Percentiles rank a stretch among this genome's conserved stretches.
phyloP scores from a whole-genome alignment of 2,113 vertebrate genomes.

The Ammodytes dubius region DNA sequence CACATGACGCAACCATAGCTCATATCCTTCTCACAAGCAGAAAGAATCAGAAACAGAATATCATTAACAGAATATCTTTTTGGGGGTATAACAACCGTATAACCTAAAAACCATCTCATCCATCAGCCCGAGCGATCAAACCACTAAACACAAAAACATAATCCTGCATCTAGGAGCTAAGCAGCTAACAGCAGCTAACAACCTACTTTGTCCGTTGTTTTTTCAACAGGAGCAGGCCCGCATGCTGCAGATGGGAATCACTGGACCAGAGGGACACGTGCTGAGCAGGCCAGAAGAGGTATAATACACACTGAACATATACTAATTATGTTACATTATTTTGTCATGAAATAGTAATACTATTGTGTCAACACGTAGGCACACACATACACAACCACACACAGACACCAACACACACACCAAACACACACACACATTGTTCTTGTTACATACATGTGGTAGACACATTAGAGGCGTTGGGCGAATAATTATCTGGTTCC shows the following conservation, averaged over 20 bases:
- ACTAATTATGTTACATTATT: background rate
- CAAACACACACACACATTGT: conserved; percentile 42
- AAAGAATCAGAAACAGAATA: conserved; percentile 19
- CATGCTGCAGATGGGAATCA: conserved; percentile 97
- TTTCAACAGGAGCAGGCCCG: conserved; percentile 90
- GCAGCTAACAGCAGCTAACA: background rate
- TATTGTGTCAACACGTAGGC: background rate
- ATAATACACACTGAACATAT: conserved; percentile 20
- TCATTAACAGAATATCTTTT: conserved; percentile 13
- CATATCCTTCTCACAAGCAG: background rate
- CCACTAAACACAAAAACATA: background rate
- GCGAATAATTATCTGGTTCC: conserved; percentile 14
- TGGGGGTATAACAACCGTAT: background rate
- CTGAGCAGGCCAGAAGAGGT: conserved; percentile 97
- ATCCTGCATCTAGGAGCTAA: conserved; percentile 11
- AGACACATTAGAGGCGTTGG: conserved; percentile 37
- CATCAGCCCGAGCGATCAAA: conserved; percentile 11
- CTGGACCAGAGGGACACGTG: conserved; percentile 95
- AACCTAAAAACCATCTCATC: no score
- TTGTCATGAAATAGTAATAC: background rate
- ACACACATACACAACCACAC: no score
- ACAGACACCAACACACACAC: background rate
- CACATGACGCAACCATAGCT: conserved; percentile 15
- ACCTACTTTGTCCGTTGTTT: conserved; percentile 39
- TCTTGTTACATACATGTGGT: conserved; percentile 62